These are phyloP conservation scores for Ditula angustiorana DNA, from an alignment of 2,888 invertebrate species.

Conservation along the genomic window DNA sequence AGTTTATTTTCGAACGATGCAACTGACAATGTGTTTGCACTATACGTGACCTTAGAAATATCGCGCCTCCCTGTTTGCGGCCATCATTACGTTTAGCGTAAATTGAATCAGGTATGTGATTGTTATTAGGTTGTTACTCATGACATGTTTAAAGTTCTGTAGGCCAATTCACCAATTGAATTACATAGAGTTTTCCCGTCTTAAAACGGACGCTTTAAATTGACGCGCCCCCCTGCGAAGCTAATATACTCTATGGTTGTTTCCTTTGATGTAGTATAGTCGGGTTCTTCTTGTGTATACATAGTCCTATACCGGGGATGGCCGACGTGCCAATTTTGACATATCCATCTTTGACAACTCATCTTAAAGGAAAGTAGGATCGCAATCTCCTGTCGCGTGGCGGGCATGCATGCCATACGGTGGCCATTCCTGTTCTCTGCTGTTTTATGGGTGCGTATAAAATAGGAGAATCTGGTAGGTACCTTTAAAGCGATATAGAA, in stretches of 20 bases:
- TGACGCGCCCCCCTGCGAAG: not conserved
- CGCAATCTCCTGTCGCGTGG: too few species aligned
- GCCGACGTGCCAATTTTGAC: too few species aligned
- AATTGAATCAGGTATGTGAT: conserved; percentile 35
- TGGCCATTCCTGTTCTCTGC: too few species aligned
- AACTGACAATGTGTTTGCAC: conserved; percentile 23
- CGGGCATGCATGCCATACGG: too few species aligned
- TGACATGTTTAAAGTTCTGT: conserved; percentile 14
- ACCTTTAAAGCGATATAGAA: too few species aligned
- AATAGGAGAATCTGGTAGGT: too few species aligned
- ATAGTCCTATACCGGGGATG: too few species aligned
- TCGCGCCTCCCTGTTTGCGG: conserved; percentile 32
- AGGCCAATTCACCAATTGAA: conserved; percentile 2
- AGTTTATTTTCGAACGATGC: not conserved
- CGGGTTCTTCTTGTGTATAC: too few species aligned
- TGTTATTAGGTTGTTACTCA: conserved; percentile 8
- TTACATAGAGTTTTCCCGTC: not conserved
- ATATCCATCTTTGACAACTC: too few species aligned
- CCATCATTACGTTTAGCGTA: conserved; percentile 28
- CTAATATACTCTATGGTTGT: not conserved
- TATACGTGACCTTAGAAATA: conserved; percentile 33
- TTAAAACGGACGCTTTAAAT: not conserved
- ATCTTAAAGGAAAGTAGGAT: too few species aligned
- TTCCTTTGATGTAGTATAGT: not conserved
- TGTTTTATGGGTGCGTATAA: too few species aligned